These are phyloP conservation scores for Archivesica marissinica DNA, from an alignment of 1,140 invertebrate species.

Conservation along the genomic window DNA sequence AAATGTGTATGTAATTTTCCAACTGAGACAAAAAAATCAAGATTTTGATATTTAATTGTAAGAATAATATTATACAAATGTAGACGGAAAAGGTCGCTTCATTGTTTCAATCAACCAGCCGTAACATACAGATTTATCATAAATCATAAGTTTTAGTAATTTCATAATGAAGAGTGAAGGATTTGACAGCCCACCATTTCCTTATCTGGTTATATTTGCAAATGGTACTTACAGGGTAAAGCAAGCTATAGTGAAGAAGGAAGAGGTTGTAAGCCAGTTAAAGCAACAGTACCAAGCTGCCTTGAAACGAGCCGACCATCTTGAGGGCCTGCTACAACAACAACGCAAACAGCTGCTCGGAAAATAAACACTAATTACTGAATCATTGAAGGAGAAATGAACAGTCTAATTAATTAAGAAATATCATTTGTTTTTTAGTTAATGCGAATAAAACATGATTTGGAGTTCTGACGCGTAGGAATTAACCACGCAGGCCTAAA, in stretches of 20 bases:
- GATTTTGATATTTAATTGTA: too few species aligned
- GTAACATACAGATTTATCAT: too few species aligned
- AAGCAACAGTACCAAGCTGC: slow-evolving; percentile 83
- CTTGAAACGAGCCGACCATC: slow-evolving; percentile 83
- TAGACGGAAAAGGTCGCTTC: too few species aligned
- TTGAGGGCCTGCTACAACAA: slow-evolving; percentile 83
- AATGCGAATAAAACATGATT: neutral
- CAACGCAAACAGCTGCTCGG: slow-evolving; percentile 82
- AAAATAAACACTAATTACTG: slow-evolving; percentile 52
- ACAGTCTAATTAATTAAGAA: neutral
- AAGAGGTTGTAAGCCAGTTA: slow-evolving; percentile 82
- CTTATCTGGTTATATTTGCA: too few species aligned
- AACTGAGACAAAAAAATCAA: too few species aligned
- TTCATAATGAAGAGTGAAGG: too few species aligned
- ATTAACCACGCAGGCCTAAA: neutral
- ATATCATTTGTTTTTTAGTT: neutral
- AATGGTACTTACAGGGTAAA: slow-evolving; percentile 82
- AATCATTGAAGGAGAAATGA: neutral
- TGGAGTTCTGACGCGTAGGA: too few species aligned
- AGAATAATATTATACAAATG: too few species aligned
- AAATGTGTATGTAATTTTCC: too few species aligned
- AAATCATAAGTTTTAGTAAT: too few species aligned
- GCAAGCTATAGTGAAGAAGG: slow-evolving; percentile 84
- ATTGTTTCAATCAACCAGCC: too few species aligned
- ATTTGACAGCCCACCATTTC: too few species aligned